A percentile compares a stretch with the other conserved stretches of the same genome.
Evolutionary conservation across 2,888 invertebrate species (phyloP).

Genomic region (Macrosoma leucophasiata): DNA sequence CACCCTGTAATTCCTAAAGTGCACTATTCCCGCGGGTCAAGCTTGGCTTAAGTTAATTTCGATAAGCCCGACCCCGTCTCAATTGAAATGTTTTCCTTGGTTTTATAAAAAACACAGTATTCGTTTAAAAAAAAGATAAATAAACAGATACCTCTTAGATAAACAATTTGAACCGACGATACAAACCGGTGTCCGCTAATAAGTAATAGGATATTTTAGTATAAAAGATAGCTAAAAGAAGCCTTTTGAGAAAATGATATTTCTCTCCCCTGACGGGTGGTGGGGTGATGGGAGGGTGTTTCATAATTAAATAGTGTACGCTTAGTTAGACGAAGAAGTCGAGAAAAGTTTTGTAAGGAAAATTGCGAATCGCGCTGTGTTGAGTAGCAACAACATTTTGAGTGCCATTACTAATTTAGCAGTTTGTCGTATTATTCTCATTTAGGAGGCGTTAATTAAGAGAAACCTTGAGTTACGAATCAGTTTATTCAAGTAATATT

Average conservation of each 20-base stretch:
- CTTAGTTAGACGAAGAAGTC: constrained; percentile 49
- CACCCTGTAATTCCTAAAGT: too few species aligned
- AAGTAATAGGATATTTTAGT: too few species aligned
- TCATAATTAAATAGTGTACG: constrained; percentile 61
- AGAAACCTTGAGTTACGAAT: constrained; percentile 16
- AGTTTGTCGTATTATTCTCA: constrained; percentile 34
- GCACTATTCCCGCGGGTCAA: too few species aligned
- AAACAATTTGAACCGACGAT: too few species aligned
- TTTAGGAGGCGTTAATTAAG: constrained; percentile 31
- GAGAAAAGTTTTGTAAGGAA: constrained; percentile 38
- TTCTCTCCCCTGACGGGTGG: constrained; percentile 31
- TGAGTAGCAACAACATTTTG: constrained; percentile 30
- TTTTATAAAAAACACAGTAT: too few species aligned
- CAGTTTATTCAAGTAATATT: neutral
- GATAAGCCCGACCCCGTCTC: too few species aligned
- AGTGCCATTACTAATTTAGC: constrained; percentile 38
- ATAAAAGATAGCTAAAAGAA: constrained; percentile 27
- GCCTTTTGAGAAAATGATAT: constrained; percentile 40
- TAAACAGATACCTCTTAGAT: too few species aligned
- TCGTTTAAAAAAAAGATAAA: too few species aligned
- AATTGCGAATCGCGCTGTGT: constrained; percentile 35
- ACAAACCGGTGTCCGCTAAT: too few species aligned
- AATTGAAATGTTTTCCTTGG: too few species aligned
- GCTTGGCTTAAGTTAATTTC: too few species aligned
- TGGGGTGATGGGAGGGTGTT: constrained; percentile 34